phyloP scores from a whole-genome alignment of 1,140 invertebrate genomes.

The Leptestheria dahalacensis region DNA sequence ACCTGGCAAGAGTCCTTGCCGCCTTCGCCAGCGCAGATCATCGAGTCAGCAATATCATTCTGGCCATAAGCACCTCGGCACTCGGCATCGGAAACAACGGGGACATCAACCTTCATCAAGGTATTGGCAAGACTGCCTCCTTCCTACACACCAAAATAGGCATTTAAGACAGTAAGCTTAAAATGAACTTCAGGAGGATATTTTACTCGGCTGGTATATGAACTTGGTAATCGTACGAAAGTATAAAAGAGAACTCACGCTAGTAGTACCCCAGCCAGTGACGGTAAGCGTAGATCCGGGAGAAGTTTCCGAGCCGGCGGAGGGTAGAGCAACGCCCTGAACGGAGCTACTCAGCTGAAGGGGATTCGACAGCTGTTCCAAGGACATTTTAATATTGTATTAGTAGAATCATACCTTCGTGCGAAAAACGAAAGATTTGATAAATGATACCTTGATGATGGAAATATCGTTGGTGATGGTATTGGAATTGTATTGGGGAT shows the following conservation, averaged over 20 bases:
- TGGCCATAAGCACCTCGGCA: conserved; percentile 6
- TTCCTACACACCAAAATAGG: background rate
- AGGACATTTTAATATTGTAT: background rate
- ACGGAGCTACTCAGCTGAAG: background rate
- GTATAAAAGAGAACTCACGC: conserved; percentile 22
- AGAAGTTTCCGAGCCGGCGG: conserved; percentile 18
- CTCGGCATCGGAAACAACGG: background rate
- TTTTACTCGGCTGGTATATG: background rate
- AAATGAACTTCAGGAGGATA: background rate
- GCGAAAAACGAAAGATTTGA: background rate
- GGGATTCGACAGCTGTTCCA: background rate
- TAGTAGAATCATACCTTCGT: background rate
- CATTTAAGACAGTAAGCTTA: too few relatives aligned
- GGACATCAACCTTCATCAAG: conserved; percentile 5
- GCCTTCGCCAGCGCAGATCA: conserved; percentile 13
- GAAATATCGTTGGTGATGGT: conserved; percentile 11
- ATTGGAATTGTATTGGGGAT: conserved; percentile 5
- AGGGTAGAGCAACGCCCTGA: conserved; percentile 22
- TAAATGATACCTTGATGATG: conserved; percentile 6
- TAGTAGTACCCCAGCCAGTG: conserved; percentile 37
- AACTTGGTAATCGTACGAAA: background rate
- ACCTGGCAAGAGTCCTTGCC: conserved; percentile 12
- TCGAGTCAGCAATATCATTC: background rate
- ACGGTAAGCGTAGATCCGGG: conserved; percentile 30
- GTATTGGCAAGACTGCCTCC: background rate